Evolutionary conservation across 2,113 vertebrate genomes (phyloP).

Genomic region (Lipotes vexillifer): DNA sequence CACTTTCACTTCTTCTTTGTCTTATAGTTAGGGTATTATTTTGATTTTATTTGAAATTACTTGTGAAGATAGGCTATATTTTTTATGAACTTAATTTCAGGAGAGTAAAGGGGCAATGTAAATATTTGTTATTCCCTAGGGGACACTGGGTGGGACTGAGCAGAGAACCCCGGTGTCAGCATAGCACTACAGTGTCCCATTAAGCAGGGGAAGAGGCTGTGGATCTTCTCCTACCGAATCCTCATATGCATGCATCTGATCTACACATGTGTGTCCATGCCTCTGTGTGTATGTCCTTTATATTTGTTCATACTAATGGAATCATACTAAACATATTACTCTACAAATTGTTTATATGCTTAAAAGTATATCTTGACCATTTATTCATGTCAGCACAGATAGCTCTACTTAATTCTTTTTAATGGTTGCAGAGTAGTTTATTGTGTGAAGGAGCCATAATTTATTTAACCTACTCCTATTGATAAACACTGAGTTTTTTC

Average conservation of each 20-base stretch:
- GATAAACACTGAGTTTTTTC: neutral
- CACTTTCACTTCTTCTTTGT: neutral
- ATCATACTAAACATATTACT: neutral
- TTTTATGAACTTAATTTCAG: neutral
- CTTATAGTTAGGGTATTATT: neutral
- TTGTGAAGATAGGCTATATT: neutral
- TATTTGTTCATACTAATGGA: neutral
- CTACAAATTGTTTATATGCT: neutral
- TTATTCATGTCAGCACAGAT: neutral
- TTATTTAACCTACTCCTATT: neutral
- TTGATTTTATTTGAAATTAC: slow-evolving; percentile 1
- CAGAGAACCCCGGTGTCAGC: neutral
- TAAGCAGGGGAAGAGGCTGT: neutral
- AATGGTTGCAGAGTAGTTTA: neutral
- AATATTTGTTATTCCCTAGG: neutral
- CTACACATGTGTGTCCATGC: neutral
- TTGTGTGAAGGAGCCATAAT: neutral
- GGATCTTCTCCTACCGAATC: neutral
- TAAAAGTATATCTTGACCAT: neutral
- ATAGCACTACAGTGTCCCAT: neutral
- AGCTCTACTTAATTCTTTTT: neutral
- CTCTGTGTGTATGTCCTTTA: neutral
- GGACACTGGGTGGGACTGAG: neutral
- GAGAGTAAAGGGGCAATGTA: neutral
- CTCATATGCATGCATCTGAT: neutral